Percentiles rank a stretch among this genome's conserved stretches.
phyloP scores from a whole-genome alignment of 1,140 invertebrate genomes.

The Drosophila tropicalis region DNA sequence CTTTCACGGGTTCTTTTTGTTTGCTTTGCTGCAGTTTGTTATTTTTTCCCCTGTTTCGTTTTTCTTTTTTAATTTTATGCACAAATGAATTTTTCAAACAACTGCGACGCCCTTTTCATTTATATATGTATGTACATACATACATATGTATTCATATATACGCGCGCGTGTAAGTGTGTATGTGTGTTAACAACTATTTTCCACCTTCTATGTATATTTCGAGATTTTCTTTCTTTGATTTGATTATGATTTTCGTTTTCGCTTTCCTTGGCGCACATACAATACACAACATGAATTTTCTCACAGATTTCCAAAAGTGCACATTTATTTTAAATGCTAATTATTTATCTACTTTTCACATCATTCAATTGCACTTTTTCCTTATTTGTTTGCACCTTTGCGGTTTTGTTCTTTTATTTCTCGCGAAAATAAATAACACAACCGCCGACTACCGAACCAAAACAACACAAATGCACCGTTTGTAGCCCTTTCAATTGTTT shows the following conservation, averaged over 20 bases:
- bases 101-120: conserved; percentile 68
- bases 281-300: conserved; percentile 23
- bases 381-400: neutral
- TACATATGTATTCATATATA: no score
- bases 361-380: neutral
- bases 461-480: neutral
- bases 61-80: conserved; percentile 51
- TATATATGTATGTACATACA: no score
- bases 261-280: conserved; percentile 35
- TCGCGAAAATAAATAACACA: neutral
- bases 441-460: neutral
- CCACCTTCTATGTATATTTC: conserved; percentile 52
- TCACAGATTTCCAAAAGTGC: conserved; percentile 16
- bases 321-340: conserved; percentile 19
- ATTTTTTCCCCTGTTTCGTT: conserved; percentile 4
- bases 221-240: conserved; percentile 47
- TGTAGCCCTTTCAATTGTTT: no score
- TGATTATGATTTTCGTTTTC: conserved; percentile 48
- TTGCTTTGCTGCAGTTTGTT: conserved; percentile 51
- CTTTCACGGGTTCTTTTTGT: conserved; percentile 14
- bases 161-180: neutral
- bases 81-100: conserved; percentile 60
- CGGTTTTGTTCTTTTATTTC: neutral
- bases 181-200: conserved; percentile 41
- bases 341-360: conserved; percentile 41